Percentiles rank a stretch among this genome's conserved stretches.
These are phyloP conservation scores for Parelbella ahira DNA, from an alignment of 2,888 invertebrate species.

Conservation along the genomic window DNA sequence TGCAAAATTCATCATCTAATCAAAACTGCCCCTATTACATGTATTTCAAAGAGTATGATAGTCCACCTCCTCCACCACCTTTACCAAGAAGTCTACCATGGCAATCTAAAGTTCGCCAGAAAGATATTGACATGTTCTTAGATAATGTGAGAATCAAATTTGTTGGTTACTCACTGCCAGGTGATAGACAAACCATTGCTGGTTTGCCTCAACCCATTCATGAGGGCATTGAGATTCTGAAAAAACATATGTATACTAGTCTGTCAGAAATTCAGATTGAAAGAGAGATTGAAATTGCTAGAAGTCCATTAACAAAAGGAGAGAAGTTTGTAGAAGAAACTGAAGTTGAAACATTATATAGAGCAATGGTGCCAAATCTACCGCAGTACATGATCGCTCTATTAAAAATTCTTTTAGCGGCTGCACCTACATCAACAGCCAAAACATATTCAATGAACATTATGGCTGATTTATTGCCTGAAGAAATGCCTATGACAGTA, in stretches of 20 bases:
- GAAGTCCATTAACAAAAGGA: conserved; percentile 93
- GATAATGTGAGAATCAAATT: conserved; percentile 96
- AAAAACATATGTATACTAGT: conserved; percentile 96
- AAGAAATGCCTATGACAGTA: conserved; percentile 98
- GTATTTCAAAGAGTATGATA: conserved; percentile 69
- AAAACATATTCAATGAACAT: conserved; percentile 99
- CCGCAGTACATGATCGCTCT: conserved; percentile 99
- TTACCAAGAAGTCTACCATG: conserved; percentile 89
- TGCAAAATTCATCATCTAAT: conserved; percentile 57
- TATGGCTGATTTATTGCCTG: conserved; percentile 97
- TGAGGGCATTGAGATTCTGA: conserved; percentile 95
- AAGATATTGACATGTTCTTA: conserved; percentile 95
- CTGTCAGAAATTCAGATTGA: conserved; percentile 95
- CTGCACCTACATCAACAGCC: conserved; percentile 99
- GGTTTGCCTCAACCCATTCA: conserved; percentile 98
- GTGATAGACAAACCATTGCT: conserved; percentile 93
- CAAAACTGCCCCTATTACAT: conserved; percentile 64
- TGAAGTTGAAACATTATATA: conserved; percentile 93
- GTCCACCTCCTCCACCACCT: conserved; percentile 71
- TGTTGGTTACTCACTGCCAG: conserved; percentile 94
- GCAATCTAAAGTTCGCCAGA: conserved; percentile 97
- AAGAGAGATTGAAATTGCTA: conserved; percentile 93
- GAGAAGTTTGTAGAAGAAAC: conserved; percentile 90
- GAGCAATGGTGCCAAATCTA: conserved; percentile 96
- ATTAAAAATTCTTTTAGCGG: conserved; percentile 97